Percentiles rank a stretch among this genome's conserved stretches.
phyloP scores from a whole-genome alignment of 2,888 invertebrate genomes.

The Sussaba pulchella region DNA sequence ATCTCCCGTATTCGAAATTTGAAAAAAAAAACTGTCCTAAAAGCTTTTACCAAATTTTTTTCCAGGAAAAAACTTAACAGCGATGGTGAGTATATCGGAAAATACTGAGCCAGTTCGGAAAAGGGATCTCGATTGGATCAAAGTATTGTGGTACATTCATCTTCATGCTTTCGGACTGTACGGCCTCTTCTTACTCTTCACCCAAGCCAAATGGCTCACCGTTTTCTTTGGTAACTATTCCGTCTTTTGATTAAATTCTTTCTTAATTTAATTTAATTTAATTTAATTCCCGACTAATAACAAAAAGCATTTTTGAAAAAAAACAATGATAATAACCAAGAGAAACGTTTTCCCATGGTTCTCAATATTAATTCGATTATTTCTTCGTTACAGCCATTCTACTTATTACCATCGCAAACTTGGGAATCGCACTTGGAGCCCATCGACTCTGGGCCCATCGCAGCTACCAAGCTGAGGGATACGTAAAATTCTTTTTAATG shows the following conservation, averaged over 20 bases:
- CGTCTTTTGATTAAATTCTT: too few relatives aligned
- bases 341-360: too few relatives aligned
- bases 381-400: conserved; percentile 86
- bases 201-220: conserved; percentile 88
- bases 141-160: conserved; percentile 91
- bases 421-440: conserved; percentile 96
- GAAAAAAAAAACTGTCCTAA: too few relatives aligned
- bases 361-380: not conserved
- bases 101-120: conserved; percentile 74
- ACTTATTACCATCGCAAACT: conserved; percentile 87
- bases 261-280: too few relatives aligned
- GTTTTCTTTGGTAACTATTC: conserved; percentile 86
- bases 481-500: conserved; percentile 91
- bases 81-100: conserved; percentile 66
- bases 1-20: too few relatives aligned
- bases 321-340: not conserved
- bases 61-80: too few relatives aligned
- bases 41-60: too few relatives aligned
- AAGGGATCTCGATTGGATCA: conserved; percentile 90
- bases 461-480: conserved; percentile 91
- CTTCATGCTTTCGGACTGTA: conserved; percentile 89
- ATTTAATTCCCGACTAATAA: too few relatives aligned
- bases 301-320: not conserved
- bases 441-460: conserved; percentile 97
- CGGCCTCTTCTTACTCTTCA: conserved; percentile 87